Evolutionary conservation across 1,140 invertebrate species (phyloP).

Genomic region (Lasioglossum baleicum): DNA sequence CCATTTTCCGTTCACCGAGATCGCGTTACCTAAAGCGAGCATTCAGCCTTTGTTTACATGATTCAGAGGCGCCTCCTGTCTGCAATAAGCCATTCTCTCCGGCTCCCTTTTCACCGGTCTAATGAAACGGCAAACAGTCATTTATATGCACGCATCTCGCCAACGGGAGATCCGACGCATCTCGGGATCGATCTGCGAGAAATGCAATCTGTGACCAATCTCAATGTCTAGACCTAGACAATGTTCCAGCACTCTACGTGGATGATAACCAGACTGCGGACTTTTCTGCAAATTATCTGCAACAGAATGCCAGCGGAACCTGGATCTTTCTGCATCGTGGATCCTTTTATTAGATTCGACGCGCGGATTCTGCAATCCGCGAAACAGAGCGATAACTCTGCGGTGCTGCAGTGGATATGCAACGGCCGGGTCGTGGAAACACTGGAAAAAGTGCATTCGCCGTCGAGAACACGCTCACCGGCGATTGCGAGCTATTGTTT

Average conservation of each 20-base stretch:
- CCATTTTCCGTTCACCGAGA: constrained; percentile 2
- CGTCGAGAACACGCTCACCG: constrained; percentile 3
- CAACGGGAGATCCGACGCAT: background rate
- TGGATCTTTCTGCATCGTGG: no score
- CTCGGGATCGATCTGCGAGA: background rate
- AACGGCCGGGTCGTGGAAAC: background rate
- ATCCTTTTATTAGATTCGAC: no score
- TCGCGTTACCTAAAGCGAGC: background rate
- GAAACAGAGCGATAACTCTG: no score
- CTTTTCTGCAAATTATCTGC: no score
- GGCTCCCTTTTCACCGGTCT: background rate
- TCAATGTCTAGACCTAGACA: background rate
- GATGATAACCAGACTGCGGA: no score
- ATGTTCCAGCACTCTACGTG: background rate
- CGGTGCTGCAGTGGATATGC: no score
- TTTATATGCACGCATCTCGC: background rate
- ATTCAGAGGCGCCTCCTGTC: constrained; percentile 4
- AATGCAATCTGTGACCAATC: background rate
- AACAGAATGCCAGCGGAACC: no score
- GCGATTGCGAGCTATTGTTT: constrained; percentile 52
- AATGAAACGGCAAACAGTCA: constrained; percentile 19
- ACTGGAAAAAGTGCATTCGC: constrained; percentile 32
- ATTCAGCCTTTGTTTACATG: background rate
- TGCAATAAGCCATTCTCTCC: background rate
- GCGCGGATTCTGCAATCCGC: no score